phyloP scores from a whole-genome alignment of 1,140 invertebrate genomes.

The Procambarus virginalis region DNA sequence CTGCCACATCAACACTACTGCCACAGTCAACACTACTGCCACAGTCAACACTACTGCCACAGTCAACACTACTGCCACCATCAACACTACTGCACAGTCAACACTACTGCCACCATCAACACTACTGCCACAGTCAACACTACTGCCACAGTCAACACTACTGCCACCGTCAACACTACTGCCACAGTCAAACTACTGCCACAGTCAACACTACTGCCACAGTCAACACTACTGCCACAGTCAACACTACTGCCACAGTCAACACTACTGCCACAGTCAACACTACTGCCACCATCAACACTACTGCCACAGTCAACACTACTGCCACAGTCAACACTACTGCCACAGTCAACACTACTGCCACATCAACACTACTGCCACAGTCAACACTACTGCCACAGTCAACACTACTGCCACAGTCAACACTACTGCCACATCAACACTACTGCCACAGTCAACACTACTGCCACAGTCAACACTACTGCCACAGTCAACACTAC shows the following conservation, averaged over 20 bases:
- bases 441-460: too few relatives aligned
- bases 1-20: background rate
- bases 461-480: too few relatives aligned
- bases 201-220: background rate
- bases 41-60: background rate
- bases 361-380: background rate
- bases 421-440: too few relatives aligned
- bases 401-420: too few relatives aligned
- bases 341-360: background rate
- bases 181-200: background rate
- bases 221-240: background rate
- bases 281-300: too few relatives aligned
- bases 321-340: too few relatives aligned
- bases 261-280: background rate
- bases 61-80: too few relatives aligned
- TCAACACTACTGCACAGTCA: background rate
- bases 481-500: too few relatives aligned
- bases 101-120: background rate
- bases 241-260: background rate
- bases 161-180: background rate
- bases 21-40: background rate
- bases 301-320: too few relatives aligned
- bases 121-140: background rate
- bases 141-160: background rate
- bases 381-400: background rate